Conservation (phyloP, 2,888 invertebrate species). For the Corbicula japonica region DNA sequence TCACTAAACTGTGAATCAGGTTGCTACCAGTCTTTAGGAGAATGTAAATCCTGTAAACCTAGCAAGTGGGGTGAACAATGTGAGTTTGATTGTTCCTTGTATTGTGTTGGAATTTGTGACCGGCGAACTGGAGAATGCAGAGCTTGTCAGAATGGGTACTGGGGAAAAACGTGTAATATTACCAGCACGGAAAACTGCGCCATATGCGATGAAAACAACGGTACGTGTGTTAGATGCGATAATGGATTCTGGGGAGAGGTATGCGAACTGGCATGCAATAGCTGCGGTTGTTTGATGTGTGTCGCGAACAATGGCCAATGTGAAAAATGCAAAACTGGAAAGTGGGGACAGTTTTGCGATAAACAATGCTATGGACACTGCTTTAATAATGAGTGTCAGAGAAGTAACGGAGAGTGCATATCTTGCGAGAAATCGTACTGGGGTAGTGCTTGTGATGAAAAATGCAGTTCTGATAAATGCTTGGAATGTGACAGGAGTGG, state of each 20-base stretch:
- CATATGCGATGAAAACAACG: not conserved
- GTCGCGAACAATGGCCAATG: not conserved
- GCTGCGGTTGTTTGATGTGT: not conserved
- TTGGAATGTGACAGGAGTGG: not conserved
- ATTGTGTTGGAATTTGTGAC: too few relatives aligned
- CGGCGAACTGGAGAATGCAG: not conserved
- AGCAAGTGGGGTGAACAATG: too few relatives aligned
- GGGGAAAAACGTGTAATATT: not conserved
- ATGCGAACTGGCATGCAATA: constrained; percentile 1
- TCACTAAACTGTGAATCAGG: not conserved
- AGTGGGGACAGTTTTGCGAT: constrained; percentile 4
- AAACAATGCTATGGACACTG: not conserved
- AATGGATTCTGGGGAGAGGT: not conserved
- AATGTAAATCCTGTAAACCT: too few relatives aligned
- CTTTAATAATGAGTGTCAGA: not conserved
- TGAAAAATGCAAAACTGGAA: not conserved
- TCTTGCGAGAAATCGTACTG: not conserved
- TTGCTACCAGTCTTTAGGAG: too few relatives aligned
- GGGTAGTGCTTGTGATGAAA: not conserved
- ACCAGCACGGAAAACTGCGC: not conserved
- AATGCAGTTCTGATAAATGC: not conserved
- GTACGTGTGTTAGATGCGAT: not conserved
- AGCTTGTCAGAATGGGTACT: not conserved
- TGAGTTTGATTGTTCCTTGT: too few relatives aligned
- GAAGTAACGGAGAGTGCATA: not conserved